A percentile compares a stretch with the other conserved stretches of the same genome.
These are phyloP conservation scores for Camponotus fellah DNA, from an alignment of 2,888 invertebrate species.

Conservation along the genomic window DNA sequence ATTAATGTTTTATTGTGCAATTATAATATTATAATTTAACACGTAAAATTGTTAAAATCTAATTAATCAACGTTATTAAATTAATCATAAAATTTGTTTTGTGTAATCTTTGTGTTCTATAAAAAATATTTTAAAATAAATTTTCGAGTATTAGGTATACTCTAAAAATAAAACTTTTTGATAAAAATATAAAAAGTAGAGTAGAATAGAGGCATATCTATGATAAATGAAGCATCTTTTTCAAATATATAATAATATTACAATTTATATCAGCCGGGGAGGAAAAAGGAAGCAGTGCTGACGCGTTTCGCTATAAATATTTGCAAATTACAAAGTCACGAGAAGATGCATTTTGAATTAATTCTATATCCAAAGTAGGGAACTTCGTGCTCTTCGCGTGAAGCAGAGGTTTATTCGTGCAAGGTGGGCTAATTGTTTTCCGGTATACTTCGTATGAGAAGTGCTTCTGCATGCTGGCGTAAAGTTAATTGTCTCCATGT, in stretches of 20 bases:
- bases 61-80: not conserved
- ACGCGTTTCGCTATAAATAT: conserved; percentile 7
- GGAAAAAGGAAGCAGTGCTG: not conserved
- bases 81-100: not conserved
- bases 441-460: conserved; percentile 60
- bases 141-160: not conserved
- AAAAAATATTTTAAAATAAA: not conserved
- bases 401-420: conserved; percentile 58
- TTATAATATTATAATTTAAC: not conserved
- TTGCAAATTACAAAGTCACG: not conserved
- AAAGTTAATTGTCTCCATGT: conserved; percentile 64
- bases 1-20: not conserved
- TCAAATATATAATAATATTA: not conserved
- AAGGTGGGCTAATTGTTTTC: conserved; percentile 66
- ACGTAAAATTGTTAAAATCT: not conserved
- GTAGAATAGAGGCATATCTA: not conserved
- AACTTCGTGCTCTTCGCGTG: not conserved
- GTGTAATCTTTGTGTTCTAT: not conserved
- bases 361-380: conserved; percentile 11
- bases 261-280: not conserved
- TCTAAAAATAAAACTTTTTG: not conserved
- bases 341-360: conserved; percentile 2
- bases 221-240: not conserved
- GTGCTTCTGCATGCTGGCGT: conserved; percentile 14
- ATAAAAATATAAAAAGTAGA: not conserved